Evolutionary conservation across 2,888 invertebrate species (phyloP).

Genomic region (Agriopis leucophaearia): DNA sequence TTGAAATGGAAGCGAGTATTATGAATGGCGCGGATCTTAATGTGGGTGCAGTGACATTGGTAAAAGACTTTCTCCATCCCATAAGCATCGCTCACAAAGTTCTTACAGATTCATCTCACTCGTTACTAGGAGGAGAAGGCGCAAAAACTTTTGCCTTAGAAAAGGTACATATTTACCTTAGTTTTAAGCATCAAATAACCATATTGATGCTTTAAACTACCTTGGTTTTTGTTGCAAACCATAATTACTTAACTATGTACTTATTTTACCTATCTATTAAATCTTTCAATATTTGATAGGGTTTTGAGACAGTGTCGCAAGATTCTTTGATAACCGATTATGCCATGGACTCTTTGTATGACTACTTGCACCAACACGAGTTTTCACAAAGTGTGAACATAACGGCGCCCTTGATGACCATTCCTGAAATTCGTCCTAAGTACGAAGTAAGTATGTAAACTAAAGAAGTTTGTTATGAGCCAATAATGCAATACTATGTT

Average conservation of each 20-base stretch:
- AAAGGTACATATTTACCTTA: slow-evolving; percentile 63
- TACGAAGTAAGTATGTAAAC: slow-evolving; percentile 51
- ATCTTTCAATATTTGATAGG: slow-evolving; percentile 63
- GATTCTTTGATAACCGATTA: slow-evolving; percentile 89
- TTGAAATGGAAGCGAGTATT: slow-evolving; percentile 95
- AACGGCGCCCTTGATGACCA: slow-evolving; percentile 64
- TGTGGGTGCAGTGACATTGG: slow-evolving; percentile 91
- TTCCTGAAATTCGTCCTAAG: slow-evolving; percentile 86
- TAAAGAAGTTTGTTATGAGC: no score
- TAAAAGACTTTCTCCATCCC: slow-evolving; percentile 92
- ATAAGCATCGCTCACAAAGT: slow-evolving; percentile 91
- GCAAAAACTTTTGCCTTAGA: slow-evolving; percentile 90
- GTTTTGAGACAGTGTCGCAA: slow-evolving; percentile 87
- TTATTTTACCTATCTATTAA: not conserved
- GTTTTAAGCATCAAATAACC: no score
- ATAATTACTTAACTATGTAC: not conserved
- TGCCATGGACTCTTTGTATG: slow-evolving; percentile 87
- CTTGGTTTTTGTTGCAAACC: not conserved
- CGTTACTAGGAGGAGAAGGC: slow-evolving; percentile 90
- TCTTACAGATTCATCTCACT: slow-evolving; percentile 92
- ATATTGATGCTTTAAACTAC: no score
- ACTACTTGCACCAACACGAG: slow-evolving; percentile 82
- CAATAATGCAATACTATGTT: no score
- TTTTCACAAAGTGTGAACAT: slow-evolving; percentile 33
- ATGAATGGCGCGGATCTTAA: slow-evolving; percentile 91